A percentile compares a stretch with the other conserved stretches of the same genome.
These are phyloP conservation scores for Intoshia linei DNA, from an alignment of 1,140 invertebrate species.

Conservation along the genomic window DNA sequence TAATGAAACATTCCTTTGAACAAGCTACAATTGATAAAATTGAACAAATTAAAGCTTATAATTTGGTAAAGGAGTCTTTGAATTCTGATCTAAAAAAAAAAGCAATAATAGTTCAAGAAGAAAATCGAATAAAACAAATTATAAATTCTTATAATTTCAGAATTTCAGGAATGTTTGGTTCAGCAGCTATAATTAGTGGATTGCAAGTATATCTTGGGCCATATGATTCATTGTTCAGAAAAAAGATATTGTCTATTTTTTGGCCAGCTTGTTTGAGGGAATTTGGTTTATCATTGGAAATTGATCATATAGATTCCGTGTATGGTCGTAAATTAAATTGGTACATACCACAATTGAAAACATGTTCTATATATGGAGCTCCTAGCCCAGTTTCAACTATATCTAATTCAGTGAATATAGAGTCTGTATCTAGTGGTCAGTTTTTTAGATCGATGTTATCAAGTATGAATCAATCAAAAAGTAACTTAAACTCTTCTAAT, in stretches of 20 bases:
- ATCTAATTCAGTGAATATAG: too few relatives aligned
- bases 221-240: constrained; percentile 14
- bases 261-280: constrained; percentile 20
- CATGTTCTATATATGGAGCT: too few relatives aligned
- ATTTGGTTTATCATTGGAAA: constrained; percentile 15
- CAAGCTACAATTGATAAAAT: constrained; percentile 22
- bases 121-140: constrained; percentile 15
- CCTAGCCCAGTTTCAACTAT: too few relatives aligned
- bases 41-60: too few relatives aligned
- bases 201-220: constrained; percentile 19
- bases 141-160: constrained; percentile 13
- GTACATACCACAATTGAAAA: too few relatives aligned
- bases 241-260: constrained; percentile 17
- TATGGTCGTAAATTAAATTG: too few relatives aligned
- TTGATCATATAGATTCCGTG: constrained; percentile 19
- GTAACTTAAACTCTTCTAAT: too few relatives aligned
- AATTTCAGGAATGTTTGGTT: constrained; percentile 12
- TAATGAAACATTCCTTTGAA: constrained; percentile 11
- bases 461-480: too few relatives aligned
- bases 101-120: too few relatives aligned
- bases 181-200: constrained; percentile 16
- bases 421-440: too few relatives aligned
- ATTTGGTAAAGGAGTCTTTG: too few relatives aligned
- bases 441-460: too few relatives aligned
- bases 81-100: background rate